Evolutionary conservation across 2,888 invertebrate species (phyloP).

Genomic region (Sminthurides aquaticus): DNA sequence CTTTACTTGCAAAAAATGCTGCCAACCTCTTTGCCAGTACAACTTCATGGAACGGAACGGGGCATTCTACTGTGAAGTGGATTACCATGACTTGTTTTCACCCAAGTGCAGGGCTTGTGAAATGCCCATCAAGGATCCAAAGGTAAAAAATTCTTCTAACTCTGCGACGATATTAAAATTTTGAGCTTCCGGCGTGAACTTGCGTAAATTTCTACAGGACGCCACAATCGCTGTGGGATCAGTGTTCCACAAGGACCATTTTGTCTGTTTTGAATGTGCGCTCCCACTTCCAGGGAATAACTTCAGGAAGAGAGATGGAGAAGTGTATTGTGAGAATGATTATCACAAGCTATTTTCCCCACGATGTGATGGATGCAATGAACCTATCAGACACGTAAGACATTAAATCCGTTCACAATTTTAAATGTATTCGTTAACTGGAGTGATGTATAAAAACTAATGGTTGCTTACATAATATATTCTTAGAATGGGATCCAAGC

Average conservation of each 20-base stretch:
- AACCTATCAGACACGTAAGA: conserved; percentile 38
- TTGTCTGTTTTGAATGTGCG: conserved; percentile 38
- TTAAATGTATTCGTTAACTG: background rate
- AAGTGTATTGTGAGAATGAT: conserved; percentile 38
- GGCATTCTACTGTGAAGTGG: conserved; percentile 34
- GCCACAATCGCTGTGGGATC: conserved; percentile 38
- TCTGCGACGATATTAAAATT: background rate
- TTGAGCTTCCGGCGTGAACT: too few species aligned
- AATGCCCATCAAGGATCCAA: conserved; percentile 35
- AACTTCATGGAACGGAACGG: conserved; percentile 35
- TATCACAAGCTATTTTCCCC: conserved; percentile 38
- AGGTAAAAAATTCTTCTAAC: conserved; percentile 22
- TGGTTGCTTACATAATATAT: too few species aligned
- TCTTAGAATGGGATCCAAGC: conserved; percentile 40
- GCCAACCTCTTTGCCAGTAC: conserved; percentile 36
- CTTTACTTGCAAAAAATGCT: conserved; percentile 41
- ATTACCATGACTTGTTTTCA: conserved; percentile 34
- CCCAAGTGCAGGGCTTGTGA: conserved; percentile 38
- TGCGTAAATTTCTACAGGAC: conserved; percentile 26
- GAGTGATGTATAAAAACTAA: background rate
- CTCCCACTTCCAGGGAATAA: conserved; percentile 34
- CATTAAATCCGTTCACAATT: background rate
- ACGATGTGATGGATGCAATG: conserved; percentile 31
- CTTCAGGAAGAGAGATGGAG: conserved; percentile 34
- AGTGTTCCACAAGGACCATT: conserved; percentile 38